Percentiles rank a stretch among this genome's conserved stretches.
Conservation (phyloP, 2,888 invertebrate genomes). For the Heterodera filipjevi region DNA sequence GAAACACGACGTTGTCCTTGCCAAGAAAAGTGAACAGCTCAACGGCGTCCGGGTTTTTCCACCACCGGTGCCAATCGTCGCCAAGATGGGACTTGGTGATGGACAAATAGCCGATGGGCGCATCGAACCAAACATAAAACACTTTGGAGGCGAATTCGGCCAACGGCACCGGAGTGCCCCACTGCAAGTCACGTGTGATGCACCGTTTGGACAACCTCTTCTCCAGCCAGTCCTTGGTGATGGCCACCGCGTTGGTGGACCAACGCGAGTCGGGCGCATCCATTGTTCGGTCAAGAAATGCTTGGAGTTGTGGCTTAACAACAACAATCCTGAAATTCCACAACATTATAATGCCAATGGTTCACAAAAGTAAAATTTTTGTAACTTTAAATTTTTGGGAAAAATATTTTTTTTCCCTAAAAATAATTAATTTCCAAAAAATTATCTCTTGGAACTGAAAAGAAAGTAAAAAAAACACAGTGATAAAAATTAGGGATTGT, state of each 20-base stretch:
- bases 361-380: too few species aligned
- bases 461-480: too few species aligned
- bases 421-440: too few species aligned
- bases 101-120: conserved; percentile 94
- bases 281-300: conserved; percentile 76
- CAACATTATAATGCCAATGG: too few species aligned
- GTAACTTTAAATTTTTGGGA: too few species aligned
- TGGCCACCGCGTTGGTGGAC: conserved; percentile 86
- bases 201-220: conserved; percentile 85
- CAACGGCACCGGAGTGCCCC: conserved; percentile 95
- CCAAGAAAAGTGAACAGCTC: conserved; percentile 95
- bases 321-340: not conserved
- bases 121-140: conserved; percentile 99
- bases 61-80: conserved; percentile 82
- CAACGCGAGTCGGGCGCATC: conserved; percentile 71
- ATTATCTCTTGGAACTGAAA: too few species aligned
- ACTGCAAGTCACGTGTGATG: conserved; percentile 93
- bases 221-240: conserved; percentile 85
- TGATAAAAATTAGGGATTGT: too few species aligned
- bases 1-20: conserved; percentile 99
- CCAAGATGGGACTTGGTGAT: conserved; percentile 86
- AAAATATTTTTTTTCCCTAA: too few species aligned
- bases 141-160: conserved; percentile 83
- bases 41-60: conserved; percentile 76
- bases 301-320: conserved; percentile 55